These are phyloP conservation scores for Halcyon malimbica DNA, from an alignment of 2,113 vertebrate species.

Conservation along the genomic window DNA sequence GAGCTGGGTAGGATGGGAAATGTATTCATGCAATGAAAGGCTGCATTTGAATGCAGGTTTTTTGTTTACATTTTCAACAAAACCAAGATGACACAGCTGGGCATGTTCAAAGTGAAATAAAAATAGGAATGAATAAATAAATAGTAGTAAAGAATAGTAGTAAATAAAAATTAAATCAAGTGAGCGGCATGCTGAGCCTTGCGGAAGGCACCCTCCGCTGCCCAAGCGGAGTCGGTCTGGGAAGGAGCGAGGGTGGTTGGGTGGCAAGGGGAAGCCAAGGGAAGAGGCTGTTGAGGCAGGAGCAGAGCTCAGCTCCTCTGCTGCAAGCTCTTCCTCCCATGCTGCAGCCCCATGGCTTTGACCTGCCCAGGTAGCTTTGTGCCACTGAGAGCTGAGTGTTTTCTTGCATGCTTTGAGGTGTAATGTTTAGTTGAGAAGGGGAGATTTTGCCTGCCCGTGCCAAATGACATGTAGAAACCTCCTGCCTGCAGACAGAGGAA, in stretches of 20 bases:
- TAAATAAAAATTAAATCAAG: conserved; percentile 44
- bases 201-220: background rate
- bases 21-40: conserved; percentile 30
- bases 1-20: background rate
- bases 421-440: background rate
- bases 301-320: background rate
- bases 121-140: conserved; percentile 68
- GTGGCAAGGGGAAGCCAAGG: background rate
- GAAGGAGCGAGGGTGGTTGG: background rate
- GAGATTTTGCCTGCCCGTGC: background rate
- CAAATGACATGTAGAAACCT: background rate
- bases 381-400: accelerated
- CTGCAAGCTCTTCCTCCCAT: background rate
- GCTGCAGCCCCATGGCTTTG: background rate
- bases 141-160: conserved; percentile 60
- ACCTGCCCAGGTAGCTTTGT: background rate
- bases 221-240: background rate
- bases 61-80: conserved; percentile 66
- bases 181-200: background rate
- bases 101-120: conserved; percentile 64
- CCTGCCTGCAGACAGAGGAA: background rate
- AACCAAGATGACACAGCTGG: conserved; percentile 70
- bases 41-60: conserved; percentile 26
- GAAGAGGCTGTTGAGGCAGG: background rate
- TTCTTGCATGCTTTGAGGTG: background rate